Evolutionary conservation across 2,113 vertebrate species (phyloP).

Genomic region (Abramis brama): DNA sequence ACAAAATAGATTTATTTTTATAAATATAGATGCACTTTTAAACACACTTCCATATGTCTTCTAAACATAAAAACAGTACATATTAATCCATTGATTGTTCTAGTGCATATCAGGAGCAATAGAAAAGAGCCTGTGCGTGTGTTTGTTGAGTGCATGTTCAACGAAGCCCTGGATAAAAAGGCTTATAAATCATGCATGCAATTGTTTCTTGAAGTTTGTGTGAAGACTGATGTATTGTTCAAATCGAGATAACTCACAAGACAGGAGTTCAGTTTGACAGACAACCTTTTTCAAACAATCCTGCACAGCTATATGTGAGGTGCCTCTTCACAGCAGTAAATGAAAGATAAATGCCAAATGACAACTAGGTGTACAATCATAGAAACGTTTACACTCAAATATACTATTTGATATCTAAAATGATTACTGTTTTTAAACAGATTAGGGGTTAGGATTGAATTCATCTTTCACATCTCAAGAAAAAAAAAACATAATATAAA

Average conservation of each 20-base stretch:
- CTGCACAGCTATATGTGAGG: slow-evolving; percentile 48
- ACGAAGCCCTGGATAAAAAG: slow-evolving; percentile 19
- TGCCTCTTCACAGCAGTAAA: slow-evolving; percentile 36
- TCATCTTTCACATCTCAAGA: background rate
- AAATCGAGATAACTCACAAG: slow-evolving; percentile 34
- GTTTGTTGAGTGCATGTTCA: background rate
- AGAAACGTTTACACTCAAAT: background rate
- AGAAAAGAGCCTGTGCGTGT: background rate
- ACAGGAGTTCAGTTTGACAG: slow-evolving; percentile 34
- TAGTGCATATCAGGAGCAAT: slow-evolving; percentile 2
- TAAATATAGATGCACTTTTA: too few relatives aligned
- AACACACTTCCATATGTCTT: too few relatives aligned
- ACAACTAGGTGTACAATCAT: slow-evolving; percentile 34
- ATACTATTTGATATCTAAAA: background rate
- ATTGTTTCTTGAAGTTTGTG: slow-evolving; percentile 40
- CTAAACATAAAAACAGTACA: too few relatives aligned
- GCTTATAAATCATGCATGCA: slow-evolving; percentile 33
- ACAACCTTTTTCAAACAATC: slow-evolving; percentile 54
- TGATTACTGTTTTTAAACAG: background rate
- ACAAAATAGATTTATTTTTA: too few relatives aligned
- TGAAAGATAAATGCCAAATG: slow-evolving; percentile 42
- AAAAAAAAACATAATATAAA: background rate
- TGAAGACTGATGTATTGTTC: slow-evolving; percentile 37
- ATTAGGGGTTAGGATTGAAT: background rate
- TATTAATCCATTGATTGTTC: too few relatives aligned